Base-by-base conservation (phyloP, 2,888 invertebrate genomes). In the Alitta virens region DNA sequence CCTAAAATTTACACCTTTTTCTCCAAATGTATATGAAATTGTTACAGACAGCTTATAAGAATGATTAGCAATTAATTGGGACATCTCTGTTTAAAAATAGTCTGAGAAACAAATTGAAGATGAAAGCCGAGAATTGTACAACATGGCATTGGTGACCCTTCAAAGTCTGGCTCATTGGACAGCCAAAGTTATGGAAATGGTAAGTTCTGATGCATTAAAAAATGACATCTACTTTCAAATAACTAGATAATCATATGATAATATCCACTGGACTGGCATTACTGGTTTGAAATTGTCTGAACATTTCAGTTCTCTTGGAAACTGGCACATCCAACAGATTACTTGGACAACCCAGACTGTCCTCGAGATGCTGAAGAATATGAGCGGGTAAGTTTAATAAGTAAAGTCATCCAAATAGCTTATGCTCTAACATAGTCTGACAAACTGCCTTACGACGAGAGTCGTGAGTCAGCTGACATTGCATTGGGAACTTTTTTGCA, bases 351-450 rank as follows among this genome's bases (percentile, higher is more conserved):
- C 80, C 89, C 92, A 68, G 89, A 93, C 72, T 97, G 96, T 74
- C 95, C 95, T 0, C 88, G 89, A 7, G 94, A 94, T 79, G 96
- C 96, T 1, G 97, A 97, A 84, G 95, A 96, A 83, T 98, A 98
- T 76, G 97, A 97, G 84, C 84, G 95, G 80, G 94, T 94, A 0
- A 94, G 61, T 61, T 18, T n/a, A 40, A n/a, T n/a, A n/a, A n/a
- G n/a, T n/a, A n/a, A n/a, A n/a, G n/a, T n/a, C n/a, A n/a, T n/a
- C n/a, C n/a, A n/a, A n/a, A n/a, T n/a, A n/a, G n/a, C n/a, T n/a
- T n/a, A n/a, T n/a, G n/a, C n/a, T n/a, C n/a, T n/a, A n/a, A n/a
- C n/a, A n/a, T n/a, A n/a, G n/a, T n/a, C n/a, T n/a, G n/a, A n/a
- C n/a, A n/a, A n/a, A n/a, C n/a, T n/a, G n/a, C n/a, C n/a, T n/a